phyloP scores from a whole-genome alignment of 2,113 vertebrate genomes.

The Vombatus ursinus region DNA sequence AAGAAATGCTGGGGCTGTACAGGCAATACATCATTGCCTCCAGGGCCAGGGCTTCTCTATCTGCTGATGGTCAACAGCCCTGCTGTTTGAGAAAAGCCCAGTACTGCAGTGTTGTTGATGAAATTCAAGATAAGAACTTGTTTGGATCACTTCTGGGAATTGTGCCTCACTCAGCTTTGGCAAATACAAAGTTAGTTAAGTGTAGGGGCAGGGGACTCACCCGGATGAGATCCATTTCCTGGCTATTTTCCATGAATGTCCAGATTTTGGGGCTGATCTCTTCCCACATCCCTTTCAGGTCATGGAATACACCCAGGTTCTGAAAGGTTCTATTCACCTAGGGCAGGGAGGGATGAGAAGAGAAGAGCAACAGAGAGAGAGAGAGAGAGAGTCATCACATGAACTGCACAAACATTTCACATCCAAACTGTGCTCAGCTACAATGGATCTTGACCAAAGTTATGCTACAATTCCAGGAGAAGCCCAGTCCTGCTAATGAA shows the following conservation, averaged over 20 bases:
- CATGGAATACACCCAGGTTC: conserved; percentile 93
- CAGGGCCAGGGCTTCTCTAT: too few relatives aligned
- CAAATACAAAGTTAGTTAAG: background rate
- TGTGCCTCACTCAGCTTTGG: background rate
- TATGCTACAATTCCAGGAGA: background rate
- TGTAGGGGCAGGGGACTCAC: conserved; percentile 80
- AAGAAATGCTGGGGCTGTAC: accelerated
- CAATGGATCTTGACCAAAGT: background rate
- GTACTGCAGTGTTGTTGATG: background rate
- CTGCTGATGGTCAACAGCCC: background rate
- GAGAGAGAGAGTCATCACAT: background rate
- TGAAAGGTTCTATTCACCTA: conserved; percentile 98
- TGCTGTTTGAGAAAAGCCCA: background rate
- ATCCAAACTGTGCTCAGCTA: conserved; percentile 52
- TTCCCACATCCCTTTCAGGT: conserved; percentile 96
- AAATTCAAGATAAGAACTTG: conserved; percentile 45
- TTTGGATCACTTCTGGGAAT: conserved; percentile 51
- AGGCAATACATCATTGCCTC: background rate
- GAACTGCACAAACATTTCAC: background rate
- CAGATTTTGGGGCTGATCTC: conserved; percentile 94
- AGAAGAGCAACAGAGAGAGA: background rate
- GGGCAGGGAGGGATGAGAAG: background rate
- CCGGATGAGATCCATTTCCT: conserved; percentile 93
- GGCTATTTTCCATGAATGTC: conserved; percentile 94
- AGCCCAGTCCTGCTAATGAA: background rate